phyloP scores from a whole-genome alignment of 2,888 invertebrate species.

The Rhagium mordax region DNA sequence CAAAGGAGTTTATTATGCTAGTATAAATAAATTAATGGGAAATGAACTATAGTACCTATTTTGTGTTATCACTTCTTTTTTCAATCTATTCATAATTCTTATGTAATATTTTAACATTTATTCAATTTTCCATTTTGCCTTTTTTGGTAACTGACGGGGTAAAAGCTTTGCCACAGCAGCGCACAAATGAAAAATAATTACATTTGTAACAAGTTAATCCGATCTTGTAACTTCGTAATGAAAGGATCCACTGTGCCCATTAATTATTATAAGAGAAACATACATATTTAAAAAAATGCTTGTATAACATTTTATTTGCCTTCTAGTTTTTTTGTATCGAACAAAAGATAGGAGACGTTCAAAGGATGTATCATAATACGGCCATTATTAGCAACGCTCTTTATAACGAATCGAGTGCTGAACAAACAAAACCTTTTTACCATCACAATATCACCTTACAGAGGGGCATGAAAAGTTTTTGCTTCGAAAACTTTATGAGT shows the following conservation, averaged over 20 bases:
- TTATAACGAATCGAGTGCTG: neutral
- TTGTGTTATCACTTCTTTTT: no score
- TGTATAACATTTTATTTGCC: neutral
- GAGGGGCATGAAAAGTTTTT: neutral
- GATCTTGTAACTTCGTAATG: neutral
- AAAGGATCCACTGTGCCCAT: neutral
- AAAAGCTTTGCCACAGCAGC: no score
- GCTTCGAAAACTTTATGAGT: neutral
- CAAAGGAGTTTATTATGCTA: no score
- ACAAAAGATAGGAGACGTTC: neutral
- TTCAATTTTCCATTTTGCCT: no score
- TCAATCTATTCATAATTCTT: no score
- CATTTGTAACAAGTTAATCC: neutral
- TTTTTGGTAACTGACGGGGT: no score
- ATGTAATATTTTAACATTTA: no score
- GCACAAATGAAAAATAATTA: neutral
- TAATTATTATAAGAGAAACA: neutral
- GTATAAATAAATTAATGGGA: no score
- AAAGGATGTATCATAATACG: constrained; percentile 6
- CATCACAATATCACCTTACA: constrained; percentile 3
- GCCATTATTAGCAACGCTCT: neutral
- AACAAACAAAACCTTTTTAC: constrained; percentile 7
- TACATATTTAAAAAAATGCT: neutral
- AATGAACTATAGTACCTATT: no score
- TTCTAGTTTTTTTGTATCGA: neutral